phyloP scores from a whole-genome alignment of 2,888 invertebrate species.

The Leucoma salicis region DNA sequence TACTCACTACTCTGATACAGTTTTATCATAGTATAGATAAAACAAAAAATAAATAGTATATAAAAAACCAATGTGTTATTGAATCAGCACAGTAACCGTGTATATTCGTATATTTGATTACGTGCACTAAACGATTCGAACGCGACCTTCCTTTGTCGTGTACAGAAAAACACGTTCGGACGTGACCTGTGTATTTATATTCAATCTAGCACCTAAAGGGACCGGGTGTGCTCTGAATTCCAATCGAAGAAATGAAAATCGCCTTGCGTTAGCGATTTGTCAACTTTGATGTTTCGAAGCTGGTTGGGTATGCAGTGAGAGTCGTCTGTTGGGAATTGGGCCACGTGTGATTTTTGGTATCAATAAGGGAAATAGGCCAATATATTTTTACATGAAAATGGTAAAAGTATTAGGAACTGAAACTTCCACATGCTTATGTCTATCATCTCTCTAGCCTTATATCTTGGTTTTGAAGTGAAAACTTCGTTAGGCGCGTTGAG shows the following conservation, averaged over 20 bases:
- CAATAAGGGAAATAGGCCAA: too few species aligned
- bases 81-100: slow-evolving; percentile 29
- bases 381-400: too few species aligned
- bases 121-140: slow-evolving; percentile 42
- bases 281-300: slow-evolving; percentile 1
- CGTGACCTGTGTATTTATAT: slow-evolving; percentile 58
- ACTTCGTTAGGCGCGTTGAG: too few species aligned
- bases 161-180: slow-evolving; percentile 42
- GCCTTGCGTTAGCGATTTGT: slow-evolving; percentile 29
- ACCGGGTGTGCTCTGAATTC: slow-evolving; percentile 38
- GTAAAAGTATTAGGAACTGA: too few species aligned
- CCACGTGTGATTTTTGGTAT: background rate
- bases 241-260: slow-evolving; percentile 37
- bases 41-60: too few species aligned
- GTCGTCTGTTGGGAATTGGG: background rate
- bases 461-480: too few species aligned
- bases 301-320: slow-evolving; percentile 1
- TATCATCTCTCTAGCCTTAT: too few species aligned
- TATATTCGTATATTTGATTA: slow-evolving; percentile 46
- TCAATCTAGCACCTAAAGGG: slow-evolving; percentile 52
- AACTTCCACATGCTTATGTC: too few species aligned
- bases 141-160: slow-evolving; percentile 41
- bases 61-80: slow-evolving; percentile 28
- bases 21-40: too few species aligned
- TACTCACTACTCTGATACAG: too few species aligned